Evolutionary conservation across 2,113 vertebrate species (phyloP).

Genomic region (Myanophis thanlyinensis): DNA sequence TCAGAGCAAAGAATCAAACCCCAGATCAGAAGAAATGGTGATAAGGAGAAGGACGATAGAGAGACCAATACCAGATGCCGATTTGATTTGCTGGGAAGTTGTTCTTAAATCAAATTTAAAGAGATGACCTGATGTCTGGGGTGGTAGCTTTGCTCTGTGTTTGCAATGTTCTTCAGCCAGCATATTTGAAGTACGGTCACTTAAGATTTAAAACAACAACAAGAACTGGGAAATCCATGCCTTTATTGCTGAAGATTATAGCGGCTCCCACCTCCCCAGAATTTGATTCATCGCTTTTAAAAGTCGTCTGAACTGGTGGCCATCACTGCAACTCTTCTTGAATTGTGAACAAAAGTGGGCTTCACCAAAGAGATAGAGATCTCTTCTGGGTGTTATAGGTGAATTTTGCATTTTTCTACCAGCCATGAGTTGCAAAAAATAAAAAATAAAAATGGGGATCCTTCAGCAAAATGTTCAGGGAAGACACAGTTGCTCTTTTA

Average conservation of each 20-base stretch:
- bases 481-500: neutral
- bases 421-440: neutral
- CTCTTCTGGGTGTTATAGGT: neutral
- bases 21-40: constrained; percentile 49
- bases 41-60: constrained; percentile 51
- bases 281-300: neutral
- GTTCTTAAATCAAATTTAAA: constrained; percentile 14
- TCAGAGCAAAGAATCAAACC: constrained; percentile 56
- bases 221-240: neutral
- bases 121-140: constrained; percentile 41
- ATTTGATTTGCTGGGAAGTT: neutral
- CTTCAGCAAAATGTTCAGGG: neutral
- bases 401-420: neutral
- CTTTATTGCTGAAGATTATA: neutral
- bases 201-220: neutral
- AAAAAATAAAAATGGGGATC: neutral
- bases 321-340: neutral
- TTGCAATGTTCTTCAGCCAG: neutral
- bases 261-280: neutral
- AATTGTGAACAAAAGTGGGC: neutral
- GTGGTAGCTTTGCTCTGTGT: constrained; percentile 30
- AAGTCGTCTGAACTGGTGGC: neutral
- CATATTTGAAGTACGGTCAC: neutral
- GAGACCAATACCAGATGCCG: constrained; percentile 44
- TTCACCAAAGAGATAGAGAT: neutral